Percentiles rank a stretch among this genome's conserved stretches.
These are phyloP conservation scores for Limanda limanda DNA, from an alignment of 2,113 vertebrate genomes.

Conservation along the genomic window DNA sequence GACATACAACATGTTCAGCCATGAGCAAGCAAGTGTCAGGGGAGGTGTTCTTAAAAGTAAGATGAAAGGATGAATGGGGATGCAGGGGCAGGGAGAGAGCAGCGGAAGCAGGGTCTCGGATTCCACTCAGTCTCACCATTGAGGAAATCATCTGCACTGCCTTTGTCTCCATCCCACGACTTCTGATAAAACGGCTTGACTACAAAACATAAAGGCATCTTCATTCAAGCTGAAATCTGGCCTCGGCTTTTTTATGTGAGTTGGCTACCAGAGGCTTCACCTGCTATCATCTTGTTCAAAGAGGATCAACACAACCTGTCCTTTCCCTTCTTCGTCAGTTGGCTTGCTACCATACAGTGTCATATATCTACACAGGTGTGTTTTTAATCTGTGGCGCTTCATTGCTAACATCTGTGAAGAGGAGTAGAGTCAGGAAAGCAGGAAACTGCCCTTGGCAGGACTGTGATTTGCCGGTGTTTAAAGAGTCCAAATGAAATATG, in stretches of 20 bases:
- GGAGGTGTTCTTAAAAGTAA: slow-evolving; percentile 19
- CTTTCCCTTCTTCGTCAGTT: slow-evolving; percentile 31
- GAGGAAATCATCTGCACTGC: slow-evolving; percentile 80
- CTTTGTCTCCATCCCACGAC: slow-evolving; percentile 79
- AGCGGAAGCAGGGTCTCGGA: slow-evolving; percentile 46
- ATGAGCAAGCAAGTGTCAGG: slow-evolving; percentile 28
- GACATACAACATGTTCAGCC: slow-evolving; percentile 47
- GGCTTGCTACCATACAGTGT: slow-evolving; percentile 30
- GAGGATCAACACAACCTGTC: slow-evolving; percentile 26
- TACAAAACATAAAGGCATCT: slow-evolving; percentile 79
- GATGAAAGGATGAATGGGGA: slow-evolving; percentile 22
- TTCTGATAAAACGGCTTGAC: slow-evolving; percentile 84
- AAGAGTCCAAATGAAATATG: slow-evolving; percentile 55
- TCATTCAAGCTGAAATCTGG: slow-evolving; percentile 53
- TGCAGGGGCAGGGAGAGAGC: slow-evolving; percentile 22
- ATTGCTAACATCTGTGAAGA: slow-evolving; percentile 55
- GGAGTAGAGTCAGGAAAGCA: slow-evolving; percentile 51
- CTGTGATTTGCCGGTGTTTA: slow-evolving; percentile 41
- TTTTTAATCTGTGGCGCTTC: slow-evolving; percentile 62
- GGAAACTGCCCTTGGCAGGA: slow-evolving; percentile 65
- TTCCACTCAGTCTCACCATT: slow-evolving; percentile 82
- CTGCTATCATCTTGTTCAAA: slow-evolving; percentile 50
- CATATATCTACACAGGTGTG: slow-evolving; percentile 79
- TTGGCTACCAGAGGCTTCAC: slow-evolving; percentile 26
- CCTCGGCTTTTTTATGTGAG: slow-evolving; percentile 2